Conservation (phyloP, 2,113 vertebrate genomes). For the Poeciliopsis retropinna region DNA sequence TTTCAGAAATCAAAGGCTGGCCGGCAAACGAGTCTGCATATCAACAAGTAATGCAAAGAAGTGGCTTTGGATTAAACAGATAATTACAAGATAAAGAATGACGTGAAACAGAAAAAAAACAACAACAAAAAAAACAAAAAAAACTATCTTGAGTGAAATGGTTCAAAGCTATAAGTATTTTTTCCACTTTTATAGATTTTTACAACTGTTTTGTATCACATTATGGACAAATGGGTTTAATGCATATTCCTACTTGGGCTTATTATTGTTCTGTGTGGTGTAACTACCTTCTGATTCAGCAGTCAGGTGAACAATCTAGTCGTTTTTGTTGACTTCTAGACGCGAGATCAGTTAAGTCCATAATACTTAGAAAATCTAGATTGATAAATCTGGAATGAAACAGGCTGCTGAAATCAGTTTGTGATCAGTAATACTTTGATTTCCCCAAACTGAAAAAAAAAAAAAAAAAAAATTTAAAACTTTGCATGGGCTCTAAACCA, state of each 20-base stretch:
- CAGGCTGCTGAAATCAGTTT: background rate
- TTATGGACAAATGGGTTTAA: background rate
- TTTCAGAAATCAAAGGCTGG: slow-evolving; percentile 36
- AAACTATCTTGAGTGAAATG: background rate
- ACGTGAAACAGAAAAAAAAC: background rate
- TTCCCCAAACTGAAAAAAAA: no score
- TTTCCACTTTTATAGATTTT: background rate
- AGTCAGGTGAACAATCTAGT: background rate
- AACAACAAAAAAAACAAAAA: no score
- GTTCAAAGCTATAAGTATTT: background rate
- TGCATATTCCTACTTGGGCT: background rate
- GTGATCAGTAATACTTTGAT: no score
- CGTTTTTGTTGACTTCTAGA: background rate
- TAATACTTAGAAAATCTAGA: background rate
- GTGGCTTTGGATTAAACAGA: background rate
- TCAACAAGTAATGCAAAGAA: slow-evolving; percentile 16
- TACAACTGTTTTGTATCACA: background rate
- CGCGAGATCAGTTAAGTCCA: background rate
- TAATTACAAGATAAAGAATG: background rate
- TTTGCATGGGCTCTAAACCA: no score
- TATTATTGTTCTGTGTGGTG: background rate
- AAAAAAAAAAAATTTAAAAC: no score
- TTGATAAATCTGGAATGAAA: background rate
- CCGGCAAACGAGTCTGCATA: slow-evolving; percentile 17
- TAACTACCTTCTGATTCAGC: background rate